phyloP scores from a whole-genome alignment of 2,888 invertebrate genomes.

The Drosophila atroscutellata region DNA sequence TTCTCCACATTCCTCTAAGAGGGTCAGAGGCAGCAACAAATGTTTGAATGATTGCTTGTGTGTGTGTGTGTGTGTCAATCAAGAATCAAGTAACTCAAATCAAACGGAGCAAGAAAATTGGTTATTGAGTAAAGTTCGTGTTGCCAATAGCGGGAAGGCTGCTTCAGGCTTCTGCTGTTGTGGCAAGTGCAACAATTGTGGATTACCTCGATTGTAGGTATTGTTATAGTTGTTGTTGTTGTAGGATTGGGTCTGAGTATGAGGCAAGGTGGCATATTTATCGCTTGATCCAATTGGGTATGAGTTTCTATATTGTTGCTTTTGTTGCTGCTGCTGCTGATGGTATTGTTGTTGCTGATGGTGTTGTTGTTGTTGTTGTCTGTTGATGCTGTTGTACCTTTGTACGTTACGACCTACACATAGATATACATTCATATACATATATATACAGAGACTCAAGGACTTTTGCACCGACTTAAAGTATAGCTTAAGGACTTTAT shows the following conservation, averaged over 20 bases:
- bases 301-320: slow-evolving; percentile 83
- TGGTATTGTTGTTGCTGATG: slow-evolving; percentile 53
- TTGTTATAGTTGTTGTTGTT: slow-evolving; percentile 46
- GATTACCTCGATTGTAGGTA: slow-evolving; percentile 76
- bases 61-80: slow-evolving; percentile 2
- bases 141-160: slow-evolving; percentile 25
- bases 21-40: slow-evolving; percentile 5
- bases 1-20: background rate
- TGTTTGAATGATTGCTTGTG: background rate
- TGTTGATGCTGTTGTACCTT: slow-evolving; percentile 68
- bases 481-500: background rate
- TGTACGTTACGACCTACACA: slow-evolving; percentile 74
- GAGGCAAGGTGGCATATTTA: slow-evolving; percentile 65
- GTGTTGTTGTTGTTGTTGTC: slow-evolving; percentile 63
- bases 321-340: slow-evolving; percentile 68
- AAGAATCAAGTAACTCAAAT: slow-evolving; percentile 29
- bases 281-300: slow-evolving; percentile 76
- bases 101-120: slow-evolving; percentile 23
- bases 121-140: slow-evolving; percentile 27
- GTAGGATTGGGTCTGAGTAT: slow-evolving; percentile 69
- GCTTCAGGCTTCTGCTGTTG: slow-evolving; percentile 16
- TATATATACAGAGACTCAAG: slow-evolving; percentile 20
- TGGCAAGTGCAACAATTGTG: slow-evolving; percentile 22
- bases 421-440: slow-evolving; percentile 28
- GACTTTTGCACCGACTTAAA: background rate